Conservation (phyloP, 1,140 invertebrate species). For the Luehdorfia chinensis region DNA sequence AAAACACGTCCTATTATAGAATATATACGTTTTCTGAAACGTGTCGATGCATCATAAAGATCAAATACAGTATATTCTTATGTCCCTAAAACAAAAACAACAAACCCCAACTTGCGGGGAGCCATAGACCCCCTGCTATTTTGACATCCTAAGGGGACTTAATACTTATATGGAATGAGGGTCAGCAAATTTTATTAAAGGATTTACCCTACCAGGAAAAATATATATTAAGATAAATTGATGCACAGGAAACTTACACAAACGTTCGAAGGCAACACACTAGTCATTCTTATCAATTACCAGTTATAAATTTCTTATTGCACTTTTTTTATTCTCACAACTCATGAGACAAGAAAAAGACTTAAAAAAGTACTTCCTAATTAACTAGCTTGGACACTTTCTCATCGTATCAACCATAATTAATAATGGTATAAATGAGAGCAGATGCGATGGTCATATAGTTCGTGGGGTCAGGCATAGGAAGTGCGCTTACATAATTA, state of each 20-base stretch:
- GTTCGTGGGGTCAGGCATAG: constrained; percentile 48
- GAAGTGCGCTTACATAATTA: constrained; percentile 67
- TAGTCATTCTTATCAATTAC: neutral
- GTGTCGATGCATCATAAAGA: too few relatives aligned
- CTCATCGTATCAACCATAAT: constrained; percentile 26
- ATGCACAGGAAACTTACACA: neutral
- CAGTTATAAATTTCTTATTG: too few relatives aligned
- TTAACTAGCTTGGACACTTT: constrained; percentile 32
- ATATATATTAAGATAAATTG: constrained; percentile 19
- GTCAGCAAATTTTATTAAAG: constrained; percentile 40
- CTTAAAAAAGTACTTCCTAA: constrained; percentile 13
- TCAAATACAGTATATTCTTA: too few relatives aligned
- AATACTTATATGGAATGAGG: constrained; percentile 29
- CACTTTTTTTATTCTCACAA: too few relatives aligned
- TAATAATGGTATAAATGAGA: constrained; percentile 29
- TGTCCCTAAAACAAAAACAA: too few relatives aligned
- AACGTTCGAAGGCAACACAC: neutral
- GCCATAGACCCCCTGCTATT: constrained; percentile 7
- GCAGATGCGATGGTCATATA: constrained; percentile 47
- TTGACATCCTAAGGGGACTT: neutral
- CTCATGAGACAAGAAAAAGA: neutral
- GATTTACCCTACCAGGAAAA: constrained; percentile 13
- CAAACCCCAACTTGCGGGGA: constrained; percentile 10
- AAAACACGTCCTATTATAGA: too few relatives aligned
- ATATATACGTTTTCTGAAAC: too few relatives aligned